These are phyloP conservation scores for Brachionus rubens DNA, from an alignment of 1,140 invertebrate species.

Conservation along the genomic window DNA sequence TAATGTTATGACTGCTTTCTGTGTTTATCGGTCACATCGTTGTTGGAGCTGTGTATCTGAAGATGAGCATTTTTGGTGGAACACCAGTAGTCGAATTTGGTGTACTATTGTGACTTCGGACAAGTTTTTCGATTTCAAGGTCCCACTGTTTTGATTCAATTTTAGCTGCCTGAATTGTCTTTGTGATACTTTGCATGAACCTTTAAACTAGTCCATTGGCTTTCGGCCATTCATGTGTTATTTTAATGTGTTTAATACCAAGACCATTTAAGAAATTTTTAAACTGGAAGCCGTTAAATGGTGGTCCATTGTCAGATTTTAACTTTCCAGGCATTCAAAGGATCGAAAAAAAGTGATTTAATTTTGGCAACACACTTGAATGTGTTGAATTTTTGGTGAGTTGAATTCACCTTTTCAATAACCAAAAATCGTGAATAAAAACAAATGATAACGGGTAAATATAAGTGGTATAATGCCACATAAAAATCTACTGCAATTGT, in stretches of 20 bases:
- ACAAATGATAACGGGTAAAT: conserved; percentile 51
- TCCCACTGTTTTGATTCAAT: too few species aligned
- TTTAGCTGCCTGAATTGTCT: too few species aligned
- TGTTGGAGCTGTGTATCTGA: too few species aligned
- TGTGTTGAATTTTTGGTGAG: too few species aligned
- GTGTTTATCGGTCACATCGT: too few species aligned
- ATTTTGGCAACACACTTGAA: conserved; percentile 41
- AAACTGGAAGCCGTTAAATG: conserved; percentile 48
- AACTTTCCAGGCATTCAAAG: conserved; percentile 47
- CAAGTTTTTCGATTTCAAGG: too few species aligned
- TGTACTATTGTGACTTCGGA: too few species aligned
- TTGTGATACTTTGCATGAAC: conserved; percentile 47
- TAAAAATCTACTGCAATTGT: conserved; percentile 51
- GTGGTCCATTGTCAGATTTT: conserved; percentile 48
- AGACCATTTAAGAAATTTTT: conserved; percentile 32
- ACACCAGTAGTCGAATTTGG: too few species aligned
- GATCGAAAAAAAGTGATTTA: conserved; percentile 47
- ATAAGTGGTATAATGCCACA: conserved; percentile 51
- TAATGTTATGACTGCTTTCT: too few species aligned
- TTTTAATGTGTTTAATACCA: conserved; percentile 46
- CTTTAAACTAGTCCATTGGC: conserved; percentile 47
- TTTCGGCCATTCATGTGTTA: conserved; percentile 47
- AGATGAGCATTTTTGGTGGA: too few species aligned
- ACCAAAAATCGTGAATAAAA: conserved; percentile 52
- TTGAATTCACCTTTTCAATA: conserved; percentile 48